Conservation (phyloP, 2,113 vertebrate genomes). For the Prinia subflava region DNA sequence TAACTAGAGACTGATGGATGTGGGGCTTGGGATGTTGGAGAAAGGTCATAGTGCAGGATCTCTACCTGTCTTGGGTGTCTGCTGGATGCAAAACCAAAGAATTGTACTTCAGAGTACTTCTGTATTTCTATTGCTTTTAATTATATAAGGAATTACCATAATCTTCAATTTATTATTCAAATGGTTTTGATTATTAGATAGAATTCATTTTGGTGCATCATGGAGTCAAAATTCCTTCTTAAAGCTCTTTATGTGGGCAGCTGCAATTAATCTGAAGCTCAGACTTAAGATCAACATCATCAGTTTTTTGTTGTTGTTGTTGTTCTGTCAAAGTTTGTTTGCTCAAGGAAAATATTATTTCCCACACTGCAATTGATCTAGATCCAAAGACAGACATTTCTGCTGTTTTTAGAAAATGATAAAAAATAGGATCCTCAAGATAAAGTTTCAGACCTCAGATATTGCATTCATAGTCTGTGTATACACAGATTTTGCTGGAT, state of each 20-base stretch:
- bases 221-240: neutral
- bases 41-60: neutral
- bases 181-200: neutral
- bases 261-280: neutral
- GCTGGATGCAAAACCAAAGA: neutral
- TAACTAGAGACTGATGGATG: neutral
- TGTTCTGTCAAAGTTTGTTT: neutral
- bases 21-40: neutral
- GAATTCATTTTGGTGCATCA: neutral
- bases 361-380: neutral
- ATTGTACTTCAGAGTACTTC: neutral
- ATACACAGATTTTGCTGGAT: neutral
- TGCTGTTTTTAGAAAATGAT: neutral
- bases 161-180: neutral
- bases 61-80: neutral
- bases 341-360: neutral
- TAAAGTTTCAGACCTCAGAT: neutral
- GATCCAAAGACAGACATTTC: neutral
- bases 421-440: neutral
- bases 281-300: neutral
- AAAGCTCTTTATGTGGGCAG: neutral
- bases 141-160: neutral
- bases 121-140: neutral
- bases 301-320: neutral
- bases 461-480: neutral